Conservation (phyloP, 2,797 vertebrate genomes). For the Bradypus variegatus region DNA sequence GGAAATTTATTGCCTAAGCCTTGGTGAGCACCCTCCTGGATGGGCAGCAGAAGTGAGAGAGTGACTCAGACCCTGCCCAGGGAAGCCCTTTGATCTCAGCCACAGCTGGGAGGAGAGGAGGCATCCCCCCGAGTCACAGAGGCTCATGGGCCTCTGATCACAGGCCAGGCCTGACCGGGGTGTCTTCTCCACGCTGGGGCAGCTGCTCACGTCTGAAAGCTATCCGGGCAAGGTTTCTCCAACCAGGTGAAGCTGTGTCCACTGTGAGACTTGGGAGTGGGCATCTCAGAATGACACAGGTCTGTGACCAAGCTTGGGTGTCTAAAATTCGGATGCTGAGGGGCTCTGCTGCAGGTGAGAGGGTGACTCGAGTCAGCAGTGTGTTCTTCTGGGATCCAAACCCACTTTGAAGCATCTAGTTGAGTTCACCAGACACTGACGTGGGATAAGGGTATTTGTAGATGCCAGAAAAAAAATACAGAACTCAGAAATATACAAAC, state of each 20-base stretch:
- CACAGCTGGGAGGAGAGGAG: background rate
- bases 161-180: background rate
- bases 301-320: background rate
- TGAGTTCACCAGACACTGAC: background rate
- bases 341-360: rapidly evolving
- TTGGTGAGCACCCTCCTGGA: too few species aligned
- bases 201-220: background rate
- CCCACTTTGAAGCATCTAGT: background rate
- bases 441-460: slow-evolving; percentile 42
- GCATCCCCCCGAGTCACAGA: background rate
- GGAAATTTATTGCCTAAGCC: too few species aligned
- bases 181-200: background rate
- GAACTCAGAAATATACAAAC: slow-evolving; percentile 57
- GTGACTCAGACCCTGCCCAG: background rate
- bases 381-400: background rate
- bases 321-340: background rate
- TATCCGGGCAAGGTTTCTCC: background rate
- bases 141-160: rapidly evolving
- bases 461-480: slow-evolving; percentile 52
- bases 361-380: background rate
- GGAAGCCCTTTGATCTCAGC: background rate
- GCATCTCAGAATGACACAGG: background rate
- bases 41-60: background rate
- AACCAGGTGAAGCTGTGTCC: background rate
- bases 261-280: background rate